phyloP scores from a whole-genome alignment of 2,113 vertebrate species.

The Meriones unguiculatus region DNA sequence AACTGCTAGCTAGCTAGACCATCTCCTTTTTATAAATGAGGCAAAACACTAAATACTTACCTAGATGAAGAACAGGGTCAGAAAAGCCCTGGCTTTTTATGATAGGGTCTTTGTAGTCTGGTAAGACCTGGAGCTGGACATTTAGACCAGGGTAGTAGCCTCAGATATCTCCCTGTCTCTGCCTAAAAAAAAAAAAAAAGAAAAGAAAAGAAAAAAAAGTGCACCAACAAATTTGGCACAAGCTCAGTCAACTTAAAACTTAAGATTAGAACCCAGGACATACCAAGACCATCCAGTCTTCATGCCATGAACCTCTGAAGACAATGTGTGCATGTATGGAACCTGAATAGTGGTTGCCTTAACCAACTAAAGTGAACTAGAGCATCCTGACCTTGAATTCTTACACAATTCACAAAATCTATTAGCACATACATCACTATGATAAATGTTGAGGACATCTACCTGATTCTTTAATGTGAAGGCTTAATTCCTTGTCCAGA shows the following conservation, averaged over 20 bases:
- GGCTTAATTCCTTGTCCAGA: slow-evolving; percentile 12
- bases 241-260: not conserved
- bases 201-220: too few relatives aligned
- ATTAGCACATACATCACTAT: not conserved
- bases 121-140: not conserved
- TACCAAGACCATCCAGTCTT: not conserved
- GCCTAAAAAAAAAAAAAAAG: not conserved
- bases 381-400: too few relatives aligned
- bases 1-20: not conserved
- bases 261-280: not conserved
- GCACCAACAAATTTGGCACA: not conserved
- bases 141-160: not conserved
- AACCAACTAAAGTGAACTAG: not conserved
- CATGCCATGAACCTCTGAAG: not conserved
- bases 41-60: not conserved
- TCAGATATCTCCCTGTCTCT: not conserved
- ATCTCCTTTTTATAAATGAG: not conserved
- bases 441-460: not conserved
- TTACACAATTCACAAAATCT: not conserved
- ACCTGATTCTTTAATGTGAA: not conserved
- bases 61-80: not conserved
- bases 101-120: not conserved
- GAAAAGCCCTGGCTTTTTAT: not conserved
- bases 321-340: not conserved
- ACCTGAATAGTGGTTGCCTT: slow-evolving; percentile 6